Evolutionary conservation across 2,113 vertebrate species (phyloP).

Genomic region (Nerophis ophidion): DNA sequence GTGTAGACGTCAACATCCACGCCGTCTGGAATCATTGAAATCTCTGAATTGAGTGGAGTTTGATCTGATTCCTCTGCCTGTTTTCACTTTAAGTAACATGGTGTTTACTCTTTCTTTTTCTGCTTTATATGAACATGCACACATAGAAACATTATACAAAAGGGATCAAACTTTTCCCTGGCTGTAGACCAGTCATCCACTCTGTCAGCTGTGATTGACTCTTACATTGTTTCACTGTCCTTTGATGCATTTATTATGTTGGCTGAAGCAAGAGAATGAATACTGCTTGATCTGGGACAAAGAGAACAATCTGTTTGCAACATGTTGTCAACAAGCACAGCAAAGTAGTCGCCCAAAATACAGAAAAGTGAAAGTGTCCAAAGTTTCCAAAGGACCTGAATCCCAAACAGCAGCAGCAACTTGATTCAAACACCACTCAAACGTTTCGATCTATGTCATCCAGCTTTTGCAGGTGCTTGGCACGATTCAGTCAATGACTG

Average conservation of each 20-base stretch:
- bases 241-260: conserved; percentile 71
- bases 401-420: conserved; percentile 61
- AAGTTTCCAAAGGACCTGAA: conserved; percentile 58
- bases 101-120: conserved; percentile 58
- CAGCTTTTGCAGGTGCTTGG: conserved; percentile 63
- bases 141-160: conserved; percentile 56
- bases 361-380: conserved; percentile 28
- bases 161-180: conserved; percentile 58
- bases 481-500: conserved; percentile 46
- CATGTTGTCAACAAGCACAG: conserved; percentile 56
- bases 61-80: conserved; percentile 57
- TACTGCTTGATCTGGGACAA: conserved; percentile 60
- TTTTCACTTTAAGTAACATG: conserved; percentile 59
- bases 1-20: not conserved
- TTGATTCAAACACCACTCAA: conserved; percentile 61
- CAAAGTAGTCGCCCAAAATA: conserved; percentile 12
- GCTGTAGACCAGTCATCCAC: conserved; percentile 57
- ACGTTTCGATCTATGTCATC: conserved; percentile 33
- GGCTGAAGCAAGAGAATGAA: conserved; percentile 50
- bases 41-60: conserved; percentile 15
- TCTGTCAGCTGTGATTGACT: conserved; percentile 67
- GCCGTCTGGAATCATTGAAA: not conserved
- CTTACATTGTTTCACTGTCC: conserved; percentile 69
- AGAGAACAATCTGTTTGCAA: conserved; percentile 66
- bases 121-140: conserved; percentile 41